Percentiles rank a stretch among this genome's conserved stretches.
phyloP scores from a whole-genome alignment of 2,797 vertebrate genomes.

The Discoglossus pictus region DNA sequence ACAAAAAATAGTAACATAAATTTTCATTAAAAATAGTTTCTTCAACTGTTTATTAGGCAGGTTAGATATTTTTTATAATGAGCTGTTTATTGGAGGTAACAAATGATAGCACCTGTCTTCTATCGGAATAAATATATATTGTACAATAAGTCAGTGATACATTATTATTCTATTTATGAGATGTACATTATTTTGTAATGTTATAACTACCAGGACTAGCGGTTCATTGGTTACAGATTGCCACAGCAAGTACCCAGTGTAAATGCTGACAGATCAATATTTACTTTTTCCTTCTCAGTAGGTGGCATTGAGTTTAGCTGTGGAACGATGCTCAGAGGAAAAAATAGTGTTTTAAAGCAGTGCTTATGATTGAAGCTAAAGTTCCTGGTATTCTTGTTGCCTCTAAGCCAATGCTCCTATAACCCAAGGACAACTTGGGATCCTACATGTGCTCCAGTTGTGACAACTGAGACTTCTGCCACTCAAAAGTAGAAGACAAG shows the following conservation, averaged over 20 bases:
- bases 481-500: slow-evolving; percentile 5
- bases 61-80: too few relatives aligned
- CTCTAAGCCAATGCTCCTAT: slow-evolving; percentile 31
- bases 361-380: slow-evolving; percentile 45
- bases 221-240: slow-evolving; percentile 18
- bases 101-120: slow-evolving; percentile 7
- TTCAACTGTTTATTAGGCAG: too few relatives aligned
- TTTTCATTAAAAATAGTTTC: slow-evolving; percentile 54
- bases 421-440: slow-evolving; percentile 23
- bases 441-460: slow-evolving; percentile 15
- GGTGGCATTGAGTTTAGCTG: slow-evolving; percentile 29
- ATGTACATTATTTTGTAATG: slow-evolving; percentile 20
- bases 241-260: slow-evolving; percentile 24
- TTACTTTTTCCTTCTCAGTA: slow-evolving; percentile 33
- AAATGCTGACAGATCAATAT: slow-evolving; percentile 44
- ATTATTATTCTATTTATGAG: slow-evolving; percentile 16
- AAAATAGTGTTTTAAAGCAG: slow-evolving; percentile 42
- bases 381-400: slow-evolving; percentile 34
- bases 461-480: slow-evolving; percentile 9
- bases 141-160: not conserved
- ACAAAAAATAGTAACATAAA: slow-evolving; percentile 71
- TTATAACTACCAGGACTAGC: slow-evolving; percentile 7
- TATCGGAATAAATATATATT: not conserved
- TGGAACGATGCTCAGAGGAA: too few relatives aligned
- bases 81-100: too few relatives aligned